Conservation (phyloP, 2,797 vertebrate species). For the Picus viridis region DNA sequence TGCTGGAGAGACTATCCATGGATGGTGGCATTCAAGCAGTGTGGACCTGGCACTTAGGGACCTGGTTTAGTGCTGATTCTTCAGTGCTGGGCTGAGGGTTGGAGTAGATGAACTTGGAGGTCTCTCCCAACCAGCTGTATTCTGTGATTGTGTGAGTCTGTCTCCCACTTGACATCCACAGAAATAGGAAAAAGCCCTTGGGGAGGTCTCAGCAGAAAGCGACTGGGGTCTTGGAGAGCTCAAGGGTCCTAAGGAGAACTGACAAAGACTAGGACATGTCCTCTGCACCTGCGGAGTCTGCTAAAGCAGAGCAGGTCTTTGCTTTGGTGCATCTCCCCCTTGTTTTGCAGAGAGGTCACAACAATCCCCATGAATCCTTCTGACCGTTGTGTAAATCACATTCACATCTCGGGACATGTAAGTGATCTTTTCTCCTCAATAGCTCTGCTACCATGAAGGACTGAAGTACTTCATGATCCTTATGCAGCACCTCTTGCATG, state of each 20-base stretch:
- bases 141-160: too few relatives aligned
- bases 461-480: background rate
- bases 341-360: background rate
- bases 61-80: too few relatives aligned
- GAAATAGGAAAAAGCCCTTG: background rate
- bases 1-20: too few relatives aligned
- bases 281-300: background rate
- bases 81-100: too few relatives aligned
- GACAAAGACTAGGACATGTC: background rate
- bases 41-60: too few relatives aligned
- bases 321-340: background rate
- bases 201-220: background rate
- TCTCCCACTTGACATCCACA: background rate
- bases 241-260: background rate
- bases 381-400: background rate
- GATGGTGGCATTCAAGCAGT: too few relatives aligned
- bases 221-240: background rate
- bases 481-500: fast-evolving
- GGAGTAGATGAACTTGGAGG: too few relatives aligned
- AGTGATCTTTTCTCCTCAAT: background rate
- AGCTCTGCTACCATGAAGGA: background rate
- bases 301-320: background rate
- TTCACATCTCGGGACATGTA: background rate
- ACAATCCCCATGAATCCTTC: background rate
- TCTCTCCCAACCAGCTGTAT: too few relatives aligned